phyloP scores from a whole-genome alignment of 2,113 vertebrate genomes.

The Syrrhaptes paradoxus region DNA sequence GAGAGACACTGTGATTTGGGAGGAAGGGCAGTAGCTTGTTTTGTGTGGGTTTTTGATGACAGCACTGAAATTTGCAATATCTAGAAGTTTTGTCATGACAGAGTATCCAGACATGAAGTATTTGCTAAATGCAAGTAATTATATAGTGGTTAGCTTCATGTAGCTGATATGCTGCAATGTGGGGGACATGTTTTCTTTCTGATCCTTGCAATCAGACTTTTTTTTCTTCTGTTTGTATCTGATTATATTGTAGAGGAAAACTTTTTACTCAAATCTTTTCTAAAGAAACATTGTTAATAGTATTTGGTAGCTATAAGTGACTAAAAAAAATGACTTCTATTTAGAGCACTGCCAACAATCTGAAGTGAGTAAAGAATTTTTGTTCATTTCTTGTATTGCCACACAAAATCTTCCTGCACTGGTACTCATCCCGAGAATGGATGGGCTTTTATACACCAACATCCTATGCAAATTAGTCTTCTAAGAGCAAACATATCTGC shows the following conservation, averaged over 20 bases:
- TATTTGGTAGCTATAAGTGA: not conserved
- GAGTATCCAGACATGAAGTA: not conserved
- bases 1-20: not conserved
- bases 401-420: slow-evolving; percentile 28
- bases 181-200: not conserved
- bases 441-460: slow-evolving; percentile 18
- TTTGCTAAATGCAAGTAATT: not conserved
- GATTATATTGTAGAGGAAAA: not conserved
- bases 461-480: slow-evolving; percentile 56
- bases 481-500: slow-evolving; percentile 34
- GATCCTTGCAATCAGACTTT: not conserved
- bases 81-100: not conserved
- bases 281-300: not conserved
- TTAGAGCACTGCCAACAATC: not conserved
- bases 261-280: not conserved
- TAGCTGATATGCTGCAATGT: not conserved
- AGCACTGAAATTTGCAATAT: not conserved
- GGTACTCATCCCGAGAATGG: slow-evolving; percentile 40
- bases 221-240: not conserved
- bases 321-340: not conserved
- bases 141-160: not conserved
- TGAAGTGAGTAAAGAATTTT: not conserved
- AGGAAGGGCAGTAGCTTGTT: not conserved
- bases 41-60: not conserved
- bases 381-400: not conserved